Conservation (phyloP, 2,797 vertebrate genomes). For the Mionectes olivaceus region DNA sequence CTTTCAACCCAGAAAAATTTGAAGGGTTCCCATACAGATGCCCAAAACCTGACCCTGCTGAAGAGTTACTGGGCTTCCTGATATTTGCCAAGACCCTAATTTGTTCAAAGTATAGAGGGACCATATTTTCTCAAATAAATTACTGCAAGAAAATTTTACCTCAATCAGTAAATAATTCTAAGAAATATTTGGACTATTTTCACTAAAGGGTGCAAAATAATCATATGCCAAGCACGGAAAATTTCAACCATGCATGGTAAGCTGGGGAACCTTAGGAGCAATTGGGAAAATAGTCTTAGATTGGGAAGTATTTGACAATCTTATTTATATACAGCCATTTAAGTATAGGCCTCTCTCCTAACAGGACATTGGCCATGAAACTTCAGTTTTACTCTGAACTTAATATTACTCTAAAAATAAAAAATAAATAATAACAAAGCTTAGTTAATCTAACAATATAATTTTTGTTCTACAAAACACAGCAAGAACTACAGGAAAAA, state of each 20-base stretch:
- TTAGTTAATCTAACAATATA: neutral
- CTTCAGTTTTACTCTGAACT: neutral
- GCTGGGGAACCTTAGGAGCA: neutral
- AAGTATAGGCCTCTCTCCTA: neutral
- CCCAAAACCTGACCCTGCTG: neutral
- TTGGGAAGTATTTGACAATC: neutral
- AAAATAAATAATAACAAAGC: neutral
- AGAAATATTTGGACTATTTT: neutral
- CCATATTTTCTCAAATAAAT: neutral
- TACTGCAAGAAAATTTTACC: neutral
- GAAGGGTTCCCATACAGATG: neutral
- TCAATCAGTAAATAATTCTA: neutral
- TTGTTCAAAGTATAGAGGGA: neutral
- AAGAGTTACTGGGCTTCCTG: neutral
- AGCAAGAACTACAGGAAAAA: neutral
- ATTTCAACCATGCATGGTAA: neutral
- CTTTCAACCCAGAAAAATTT: neutral
- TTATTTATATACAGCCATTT: neutral
- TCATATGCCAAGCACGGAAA: neutral
- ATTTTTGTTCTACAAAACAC: neutral
- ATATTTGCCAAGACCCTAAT: neutral
- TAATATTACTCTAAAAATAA: neutral
- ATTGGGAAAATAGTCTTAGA: neutral
- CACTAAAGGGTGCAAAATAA: neutral
- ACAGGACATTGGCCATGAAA: neutral